Evolutionary conservation across 2,888 invertebrate species (phyloP), one percentile per base, ranked within the genome.

Genomic region (Hyposoter didymator): DNA sequence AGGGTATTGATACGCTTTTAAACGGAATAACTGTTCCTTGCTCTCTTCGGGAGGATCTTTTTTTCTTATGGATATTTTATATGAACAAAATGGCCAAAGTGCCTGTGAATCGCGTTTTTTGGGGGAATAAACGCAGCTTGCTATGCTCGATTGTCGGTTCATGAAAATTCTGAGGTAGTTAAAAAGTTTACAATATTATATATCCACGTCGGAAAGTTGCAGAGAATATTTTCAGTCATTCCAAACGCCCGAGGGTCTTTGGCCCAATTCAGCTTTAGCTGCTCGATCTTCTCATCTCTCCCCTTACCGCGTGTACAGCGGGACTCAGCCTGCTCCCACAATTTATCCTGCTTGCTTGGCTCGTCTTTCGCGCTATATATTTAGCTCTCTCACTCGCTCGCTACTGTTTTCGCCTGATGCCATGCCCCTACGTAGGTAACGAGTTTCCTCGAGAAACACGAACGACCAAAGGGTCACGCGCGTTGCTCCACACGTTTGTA

Each of bases 391-490:
- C 72, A 17, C 35, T 59, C 73, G 49, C n/a, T 39, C 7, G 64
- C 22, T 22, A 55, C 62, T 45, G 47, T 52, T 78, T 70, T 64
- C 69, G 66, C 32, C 59, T 55, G 55, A 67, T 59, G 39, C 35
- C 55, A 55, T 55, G 73, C 80, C 45, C 55, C 76, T 52, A 72
- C 72, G 70, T 49, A 66, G 75, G 82, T 85, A 82, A 85, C 82
- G 85, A 85, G 82, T 85, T 85, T 85, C 82, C 82, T 82, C 73
- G 85, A 79, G 82, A 85, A 85, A 82, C 82, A 72, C 49, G 79
- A 72, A 75, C 70, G 47, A 55, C 76, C 78, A 72, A 74, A 75
- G 82, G 79, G 82, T 82, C 85, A 82, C 78, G 82, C 82, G 78
- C 80, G 64, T 32, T 52, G 39, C 62, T 49, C 78, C 85, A 70